Evolutionary conservation across 2,888 invertebrate genomes (phyloP), one percentile per base, ranked within the genome.

Genomic region (Orchesellides sinensis): DNA sequence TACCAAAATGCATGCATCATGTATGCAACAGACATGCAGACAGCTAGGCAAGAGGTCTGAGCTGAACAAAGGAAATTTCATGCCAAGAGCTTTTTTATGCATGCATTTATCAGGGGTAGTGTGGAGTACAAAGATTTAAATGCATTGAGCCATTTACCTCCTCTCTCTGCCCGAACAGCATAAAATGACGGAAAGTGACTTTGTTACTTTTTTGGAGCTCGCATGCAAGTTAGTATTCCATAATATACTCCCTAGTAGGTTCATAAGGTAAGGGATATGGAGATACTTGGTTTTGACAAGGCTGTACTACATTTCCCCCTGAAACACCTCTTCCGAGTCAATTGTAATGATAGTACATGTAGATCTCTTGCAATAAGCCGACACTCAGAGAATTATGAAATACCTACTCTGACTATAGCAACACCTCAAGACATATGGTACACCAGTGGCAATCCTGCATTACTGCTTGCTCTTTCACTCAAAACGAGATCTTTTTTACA

Each of bases 131-230:
- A 29, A 68, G 77, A 77, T 77, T 77, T 77, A 77, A 77, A 77
- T 77, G 77, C 77, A 77, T 77, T 77, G 77, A 77, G 68, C 68
- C 68, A 68, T 77, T 68, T 56, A 23, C 25, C 27, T 49, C 27
- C 32, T 14, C 12, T 49, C 23, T 54, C 35, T 35, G 6, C 12
- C 35, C 12, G 72, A 14, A 61, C 23, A 17, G 65, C 52, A 63
- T 65, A 54, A 74, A 65, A 12, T 32, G 70, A 45, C 25, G 59
- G 40, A 59, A 59, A 59, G 45, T 56, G 70, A 74, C 45, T 73
- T 70, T 73, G 47, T 70, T 72, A 63, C 49, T 40, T 40, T n/a
- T 8, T 40, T 10, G 40, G 72, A 59, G 35, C 70, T 17, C 56
- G 56, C 69, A 35, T 19, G 35, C 23, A 56, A 6, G 35, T 52